These are phyloP conservation scores for Abscondita cerata DNA, from an alignment of 2,888 invertebrate species.

Conservation along the genomic window DNA sequence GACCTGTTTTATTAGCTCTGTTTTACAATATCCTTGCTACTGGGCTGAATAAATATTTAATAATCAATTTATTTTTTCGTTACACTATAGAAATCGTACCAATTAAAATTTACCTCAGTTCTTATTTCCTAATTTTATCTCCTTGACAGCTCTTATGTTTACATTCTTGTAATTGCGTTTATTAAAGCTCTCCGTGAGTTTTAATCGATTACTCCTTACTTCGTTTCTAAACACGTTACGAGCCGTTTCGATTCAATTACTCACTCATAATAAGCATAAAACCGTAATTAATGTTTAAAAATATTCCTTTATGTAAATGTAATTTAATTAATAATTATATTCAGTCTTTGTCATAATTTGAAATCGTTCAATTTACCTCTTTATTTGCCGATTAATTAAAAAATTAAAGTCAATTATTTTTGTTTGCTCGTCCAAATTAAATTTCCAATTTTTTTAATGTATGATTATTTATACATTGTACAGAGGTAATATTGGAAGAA, in stretches of 20 bases:
- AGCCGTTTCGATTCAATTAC: background rate
- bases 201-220: conserved; percentile 9
- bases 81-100: conserved; percentile 42
- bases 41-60: conserved; percentile 49
- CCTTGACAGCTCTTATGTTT: conserved; percentile 14
- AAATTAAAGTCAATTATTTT: background rate
- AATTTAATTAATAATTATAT: too few species aligned
- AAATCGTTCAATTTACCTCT: background rate
- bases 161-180: conserved; percentile 16
- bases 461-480: too few species aligned
- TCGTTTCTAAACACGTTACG: background rate
- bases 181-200: conserved; percentile 1
- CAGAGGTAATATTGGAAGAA: too few species aligned
- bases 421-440: too few species aligned
- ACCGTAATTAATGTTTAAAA: background rate
- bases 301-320: background rate
- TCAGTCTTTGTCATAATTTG: background rate
- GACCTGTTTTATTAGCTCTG: conserved; percentile 47
- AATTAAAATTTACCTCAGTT: conserved; percentile 32
- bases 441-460: too few species aligned
- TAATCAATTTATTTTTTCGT: conserved; percentile 50
- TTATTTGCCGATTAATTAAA: background rate
- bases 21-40: conserved; percentile 45
- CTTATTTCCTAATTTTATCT: conserved; percentile 14
- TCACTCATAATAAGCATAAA: conserved; percentile 2